Percentiles rank a stretch among this genome's conserved stretches.
These are phyloP conservation scores for Hozukius guyotensis DNA, from an alignment of 2,797 vertebrate genomes.

Conservation along the genomic window DNA sequence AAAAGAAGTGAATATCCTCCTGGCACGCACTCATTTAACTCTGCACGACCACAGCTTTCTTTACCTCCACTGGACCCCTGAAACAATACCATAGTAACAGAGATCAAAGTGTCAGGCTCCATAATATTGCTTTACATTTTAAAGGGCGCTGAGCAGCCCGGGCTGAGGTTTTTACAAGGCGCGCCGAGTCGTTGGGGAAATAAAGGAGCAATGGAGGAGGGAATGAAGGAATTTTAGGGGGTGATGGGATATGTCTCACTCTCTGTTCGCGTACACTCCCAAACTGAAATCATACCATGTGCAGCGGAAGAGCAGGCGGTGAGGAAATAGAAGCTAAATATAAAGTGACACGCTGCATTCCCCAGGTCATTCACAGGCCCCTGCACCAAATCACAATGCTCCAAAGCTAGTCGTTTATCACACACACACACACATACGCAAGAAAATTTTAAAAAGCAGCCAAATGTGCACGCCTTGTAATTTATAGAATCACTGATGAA, in stretches of 20 bases:
- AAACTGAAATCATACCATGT: conserved; percentile 67
- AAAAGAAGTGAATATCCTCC: conserved; percentile 44
- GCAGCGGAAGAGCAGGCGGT: conserved; percentile 66
- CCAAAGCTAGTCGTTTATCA: conserved; percentile 64
- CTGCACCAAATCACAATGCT: conserved; percentile 64
- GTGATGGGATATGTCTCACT: conserved; percentile 65
- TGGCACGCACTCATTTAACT: conserved; percentile 29
- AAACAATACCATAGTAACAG: conserved; percentile 73
- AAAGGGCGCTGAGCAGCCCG: conserved; percentile 69
- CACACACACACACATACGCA: conserved; percentile 42
- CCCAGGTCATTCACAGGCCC: conserved; percentile 69
- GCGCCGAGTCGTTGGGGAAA: conserved; percentile 74
- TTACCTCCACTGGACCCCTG: conserved; percentile 68
- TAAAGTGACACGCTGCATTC: conserved; percentile 75
- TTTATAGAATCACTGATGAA: conserved; percentile 67
- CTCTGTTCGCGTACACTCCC: conserved; percentile 39
- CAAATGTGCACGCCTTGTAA: conserved; percentile 67
- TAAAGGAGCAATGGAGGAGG: conserved; percentile 70
- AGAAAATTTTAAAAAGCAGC: conserved; percentile 57
- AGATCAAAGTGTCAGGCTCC: conserved; percentile 76
- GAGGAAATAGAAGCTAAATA: conserved; percentile 77
- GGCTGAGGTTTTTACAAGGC: conserved; percentile 74
- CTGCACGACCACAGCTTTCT: conserved; percentile 42
- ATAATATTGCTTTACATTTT: conserved; percentile 80
- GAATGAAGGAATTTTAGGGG: conserved; percentile 75